Evolutionary conservation across 2,888 invertebrate species (phyloP).

Genomic region (Trachelus iudaicus): DNA sequence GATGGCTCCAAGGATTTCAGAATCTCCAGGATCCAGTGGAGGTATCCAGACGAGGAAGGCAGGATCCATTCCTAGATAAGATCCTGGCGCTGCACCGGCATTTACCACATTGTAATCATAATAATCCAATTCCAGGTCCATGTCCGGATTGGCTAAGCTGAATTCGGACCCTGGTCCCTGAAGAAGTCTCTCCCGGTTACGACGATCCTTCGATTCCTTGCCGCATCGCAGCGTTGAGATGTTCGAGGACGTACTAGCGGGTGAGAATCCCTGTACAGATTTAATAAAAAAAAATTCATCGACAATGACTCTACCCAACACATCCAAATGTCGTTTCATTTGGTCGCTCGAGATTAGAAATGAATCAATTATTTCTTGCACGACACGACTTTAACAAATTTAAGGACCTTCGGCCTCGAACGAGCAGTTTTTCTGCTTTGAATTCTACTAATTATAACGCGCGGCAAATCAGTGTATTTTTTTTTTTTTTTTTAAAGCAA

Average conservation of each 20-base stretch:
- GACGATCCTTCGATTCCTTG: conserved; percentile 79
- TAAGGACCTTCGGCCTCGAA: not conserved
- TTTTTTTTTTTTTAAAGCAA: not conserved
- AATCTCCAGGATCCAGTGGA: conserved; percentile 78
- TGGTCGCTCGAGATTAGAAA: not conserved
- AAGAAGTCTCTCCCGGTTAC: conserved; percentile 77
- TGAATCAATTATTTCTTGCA: not conserved
- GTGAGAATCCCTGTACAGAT: conserved; percentile 50
- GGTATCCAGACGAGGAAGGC: conserved; percentile 91
- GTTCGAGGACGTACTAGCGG: conserved; percentile 53
- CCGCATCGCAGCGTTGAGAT: conserved; percentile 49
- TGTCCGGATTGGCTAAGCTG: conserved; percentile 78
- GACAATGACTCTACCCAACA: not conserved
- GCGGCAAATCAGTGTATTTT: not conserved
- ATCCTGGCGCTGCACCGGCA: conserved; percentile 83
- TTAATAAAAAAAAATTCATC: not conserved
- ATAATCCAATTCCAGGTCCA: conserved; percentile 86
- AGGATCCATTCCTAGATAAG: conserved; percentile 89
- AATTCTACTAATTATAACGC: not conserved
- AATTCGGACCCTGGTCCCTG: conserved; percentile 80
- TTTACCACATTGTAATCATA: conserved; percentile 91
- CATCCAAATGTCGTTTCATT: not conserved
- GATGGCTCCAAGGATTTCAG: conserved; percentile 40
- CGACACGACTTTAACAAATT: not conserved
- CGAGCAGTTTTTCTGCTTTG: not conserved